Evolutionary conservation across 2,888 invertebrate species (phyloP).

Genomic region (Lysandra coridon): DNA sequence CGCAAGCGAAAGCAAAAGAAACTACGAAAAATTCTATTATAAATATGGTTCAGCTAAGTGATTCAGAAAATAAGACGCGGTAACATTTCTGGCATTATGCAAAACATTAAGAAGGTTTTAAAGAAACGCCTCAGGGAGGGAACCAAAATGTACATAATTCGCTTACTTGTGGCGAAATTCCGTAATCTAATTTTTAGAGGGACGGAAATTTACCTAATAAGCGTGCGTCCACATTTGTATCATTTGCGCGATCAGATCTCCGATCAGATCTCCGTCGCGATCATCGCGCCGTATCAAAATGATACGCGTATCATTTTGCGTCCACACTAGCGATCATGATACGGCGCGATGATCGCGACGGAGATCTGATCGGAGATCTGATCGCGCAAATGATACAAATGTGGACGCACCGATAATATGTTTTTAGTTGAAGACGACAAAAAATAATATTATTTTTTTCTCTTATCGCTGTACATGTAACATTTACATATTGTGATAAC

Average conservation of each 20-base stretch:
- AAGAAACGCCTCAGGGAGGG: neutral
- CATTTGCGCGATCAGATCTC: no score
- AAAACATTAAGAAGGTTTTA: neutral
- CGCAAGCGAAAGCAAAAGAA: no score
- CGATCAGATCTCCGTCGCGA: no score
- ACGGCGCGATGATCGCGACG: no score
- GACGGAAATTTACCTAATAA: neutral
- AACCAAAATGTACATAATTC: neutral
- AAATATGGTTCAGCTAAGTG: neutral
- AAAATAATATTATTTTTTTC: neutral
- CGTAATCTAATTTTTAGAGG: slow-evolving; percentile 5
- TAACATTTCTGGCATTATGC: neutral
- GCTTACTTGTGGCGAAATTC: neutral
- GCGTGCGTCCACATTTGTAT: no score
- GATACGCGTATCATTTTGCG: no score
- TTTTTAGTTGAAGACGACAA: neutral
- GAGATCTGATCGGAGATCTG: no score
- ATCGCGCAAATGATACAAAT: no score
- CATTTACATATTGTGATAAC: no score
- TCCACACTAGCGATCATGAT: no score
- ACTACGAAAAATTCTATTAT: no score
- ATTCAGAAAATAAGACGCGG: neutral
- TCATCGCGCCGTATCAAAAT: no score
- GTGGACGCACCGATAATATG: neutral
- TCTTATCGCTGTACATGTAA: neutral